phyloP scores from a whole-genome alignment of 2,797 vertebrate genomes.

The Hyperoplus immaculatus region DNA sequence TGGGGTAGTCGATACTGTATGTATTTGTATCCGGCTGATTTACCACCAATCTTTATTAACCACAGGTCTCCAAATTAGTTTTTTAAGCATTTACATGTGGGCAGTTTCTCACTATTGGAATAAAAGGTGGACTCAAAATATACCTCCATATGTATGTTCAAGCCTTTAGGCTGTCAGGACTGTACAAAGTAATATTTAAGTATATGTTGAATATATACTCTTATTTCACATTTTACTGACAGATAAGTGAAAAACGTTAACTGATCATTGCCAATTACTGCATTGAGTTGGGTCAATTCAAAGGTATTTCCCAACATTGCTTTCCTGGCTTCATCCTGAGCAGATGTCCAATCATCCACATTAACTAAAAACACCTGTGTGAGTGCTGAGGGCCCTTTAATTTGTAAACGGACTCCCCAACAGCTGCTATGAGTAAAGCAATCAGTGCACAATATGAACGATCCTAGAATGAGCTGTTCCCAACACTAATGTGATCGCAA shows the following conservation, averaged over 20 bases:
- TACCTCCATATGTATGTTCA: constrained; percentile 1
- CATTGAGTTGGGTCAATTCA: not conserved
- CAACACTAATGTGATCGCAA: not conserved
- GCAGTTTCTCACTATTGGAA: not conserved
- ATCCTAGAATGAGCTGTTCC: not conserved
- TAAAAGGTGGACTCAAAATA: not conserved
- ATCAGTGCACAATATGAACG: not conserved
- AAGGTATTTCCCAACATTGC: not conserved
- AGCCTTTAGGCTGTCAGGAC: not conserved
- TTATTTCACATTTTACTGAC: not conserved
- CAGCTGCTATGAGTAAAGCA: constrained; percentile 37
- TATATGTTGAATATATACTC: not conserved
- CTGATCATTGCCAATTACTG: not conserved
- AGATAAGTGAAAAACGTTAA: not conserved
- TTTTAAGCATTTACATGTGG: not conserved
- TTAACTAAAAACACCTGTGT: constrained; percentile 41
- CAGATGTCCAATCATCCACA: constrained; percentile 18
- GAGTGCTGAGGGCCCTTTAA: not conserved
- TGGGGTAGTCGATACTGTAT: not conserved
- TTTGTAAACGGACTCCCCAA: constrained; percentile 14
- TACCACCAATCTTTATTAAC: not conserved
- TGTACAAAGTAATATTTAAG: not conserved
- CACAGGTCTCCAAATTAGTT: not conserved
- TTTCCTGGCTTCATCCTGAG: constrained; percentile 15
- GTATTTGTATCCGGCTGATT: constrained; percentile 10